Conservation (phyloP, 2,797 vertebrate species). For the Pseudomugil tenellus region DNA sequence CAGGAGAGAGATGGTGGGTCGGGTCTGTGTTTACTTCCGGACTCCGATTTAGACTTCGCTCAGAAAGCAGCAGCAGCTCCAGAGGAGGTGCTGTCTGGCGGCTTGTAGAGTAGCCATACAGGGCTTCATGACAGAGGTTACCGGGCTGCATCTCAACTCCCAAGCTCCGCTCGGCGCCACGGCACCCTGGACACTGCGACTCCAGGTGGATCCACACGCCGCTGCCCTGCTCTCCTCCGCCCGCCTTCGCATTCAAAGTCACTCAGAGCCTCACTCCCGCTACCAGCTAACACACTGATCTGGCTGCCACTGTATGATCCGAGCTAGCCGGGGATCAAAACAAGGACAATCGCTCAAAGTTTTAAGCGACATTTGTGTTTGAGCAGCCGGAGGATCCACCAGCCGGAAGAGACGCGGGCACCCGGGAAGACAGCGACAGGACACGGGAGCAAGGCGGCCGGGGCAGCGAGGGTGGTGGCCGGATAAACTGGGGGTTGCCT, state of each 20-base stretch:
- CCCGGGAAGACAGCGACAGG: constrained; percentile 53
- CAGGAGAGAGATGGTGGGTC: constrained; percentile 68
- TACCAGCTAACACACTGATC: constrained; percentile 61
- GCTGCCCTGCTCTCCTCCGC: constrained; percentile 38
- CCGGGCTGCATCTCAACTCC: constrained; percentile 54
- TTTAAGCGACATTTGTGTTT: constrained; percentile 44
- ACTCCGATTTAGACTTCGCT: constrained; percentile 72
- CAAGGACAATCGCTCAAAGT: constrained; percentile 69
- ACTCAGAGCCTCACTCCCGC: constrained; percentile 60
- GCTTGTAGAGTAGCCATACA: constrained; percentile 60
- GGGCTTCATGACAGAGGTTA: constrained; percentile 79
- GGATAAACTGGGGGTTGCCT: constrained; percentile 74
- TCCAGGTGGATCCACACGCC: constrained; percentile 26
- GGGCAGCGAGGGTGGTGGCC: constrained; percentile 69
- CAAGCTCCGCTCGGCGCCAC: constrained; percentile 43
- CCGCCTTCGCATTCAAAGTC: constrained; percentile 67
- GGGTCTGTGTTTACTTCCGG: constrained; percentile 94
- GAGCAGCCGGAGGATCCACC: constrained; percentile 42
- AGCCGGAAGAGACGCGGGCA: constrained; percentile 49
- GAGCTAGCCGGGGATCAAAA: constrained; percentile 70
- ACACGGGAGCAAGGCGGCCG: constrained; percentile 52
- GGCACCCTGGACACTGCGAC: constrained; percentile 41
- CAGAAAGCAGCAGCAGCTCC: constrained; percentile 70
- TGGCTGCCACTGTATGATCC: constrained; percentile 57
- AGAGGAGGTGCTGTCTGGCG: constrained; percentile 61